Percentiles rank a stretch among this genome's conserved stretches.
phyloP scores from a whole-genome alignment of 2,888 invertebrate genomes.

The Heliconius charithonia region DNA sequence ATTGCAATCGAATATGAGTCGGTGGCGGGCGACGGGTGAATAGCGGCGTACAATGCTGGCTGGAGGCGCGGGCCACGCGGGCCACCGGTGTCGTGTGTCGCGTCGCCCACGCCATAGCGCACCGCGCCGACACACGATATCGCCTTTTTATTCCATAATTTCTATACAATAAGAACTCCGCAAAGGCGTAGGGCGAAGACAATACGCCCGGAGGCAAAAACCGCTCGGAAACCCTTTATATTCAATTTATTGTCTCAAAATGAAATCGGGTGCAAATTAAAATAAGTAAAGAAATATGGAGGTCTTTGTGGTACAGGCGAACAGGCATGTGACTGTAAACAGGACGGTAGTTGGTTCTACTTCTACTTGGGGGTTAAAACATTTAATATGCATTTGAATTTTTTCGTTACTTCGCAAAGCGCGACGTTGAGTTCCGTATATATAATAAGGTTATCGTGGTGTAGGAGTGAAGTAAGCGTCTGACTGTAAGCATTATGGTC shows the following conservation, averaged over 20 bases:
- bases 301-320: no score
- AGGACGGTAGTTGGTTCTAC: no score
- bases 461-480: background rate
- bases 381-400: no score
- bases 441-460: no score
- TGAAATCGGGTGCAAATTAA: slow-evolving; percentile 84
- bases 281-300: slow-evolving; percentile 69
- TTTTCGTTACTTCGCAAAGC: no score
- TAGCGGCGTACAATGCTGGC: slow-evolving; percentile 44
- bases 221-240: slow-evolving; percentile 81
- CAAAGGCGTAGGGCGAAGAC: slow-evolving; percentile 81
- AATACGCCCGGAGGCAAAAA: slow-evolving; percentile 82
- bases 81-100: slow-evolving; percentile 55
- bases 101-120: slow-evolving; percentile 52
- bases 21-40: slow-evolving; percentile 62
- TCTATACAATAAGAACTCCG: slow-evolving; percentile 74
- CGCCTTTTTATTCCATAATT: slow-evolving; percentile 82
- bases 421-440: no score
- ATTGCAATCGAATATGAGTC: slow-evolving; percentile 78
- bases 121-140: slow-evolving; percentile 78
- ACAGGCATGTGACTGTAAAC: no score
- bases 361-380: no score
- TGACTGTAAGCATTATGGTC: background rate
- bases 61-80: slow-evolving; percentile 48
- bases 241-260: slow-evolving; percentile 81